A percentile compares a stretch with the other conserved stretches of the same genome.
Conservation (phyloP, 2,888 invertebrate species). For the Orchesellides sinensis region DNA sequence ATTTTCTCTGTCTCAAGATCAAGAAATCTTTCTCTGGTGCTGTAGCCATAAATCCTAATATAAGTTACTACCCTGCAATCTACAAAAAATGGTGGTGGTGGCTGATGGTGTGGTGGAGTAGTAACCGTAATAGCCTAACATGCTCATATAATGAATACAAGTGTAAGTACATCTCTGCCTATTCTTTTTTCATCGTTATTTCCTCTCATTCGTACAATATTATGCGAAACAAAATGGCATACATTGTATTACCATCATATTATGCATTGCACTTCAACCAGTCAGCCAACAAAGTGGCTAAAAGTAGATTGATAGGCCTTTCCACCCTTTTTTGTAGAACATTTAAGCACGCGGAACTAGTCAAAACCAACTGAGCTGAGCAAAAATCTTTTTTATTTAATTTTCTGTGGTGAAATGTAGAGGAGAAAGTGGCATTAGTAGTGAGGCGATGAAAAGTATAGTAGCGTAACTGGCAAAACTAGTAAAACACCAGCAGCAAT, state of each 20-base stretch:
- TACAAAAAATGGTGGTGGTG: no score
- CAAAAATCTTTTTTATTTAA: slow-evolving; percentile 21
- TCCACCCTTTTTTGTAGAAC: background rate
- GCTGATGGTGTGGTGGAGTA: no score
- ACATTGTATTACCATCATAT: slow-evolving; percentile 10
- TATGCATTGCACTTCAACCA: background rate
- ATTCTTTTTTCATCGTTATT: background rate
- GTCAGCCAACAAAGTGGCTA: slow-evolving; percentile 38
- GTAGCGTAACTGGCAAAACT: background rate
- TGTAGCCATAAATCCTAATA: background rate
- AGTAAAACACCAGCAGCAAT: slow-evolving; percentile 3
- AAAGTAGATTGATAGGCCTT: slow-evolving; percentile 14
- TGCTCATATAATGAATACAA: slow-evolving; percentile 6
- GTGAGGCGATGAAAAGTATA: no score
- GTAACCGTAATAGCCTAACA: no score
- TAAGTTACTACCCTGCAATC: no score
- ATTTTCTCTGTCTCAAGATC: background rate
- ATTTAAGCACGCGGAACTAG: background rate
- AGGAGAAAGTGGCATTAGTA: background rate
- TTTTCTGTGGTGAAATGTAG: slow-evolving; percentile 27
- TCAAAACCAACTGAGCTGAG: no score
- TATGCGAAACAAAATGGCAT: slow-evolving; percentile 3
- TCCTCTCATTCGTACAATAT: slow-evolving; percentile 4
- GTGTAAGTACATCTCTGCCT: slow-evolving; percentile 30
- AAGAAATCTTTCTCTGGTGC: background rate